Evolutionary conservation across 2,888 invertebrate genomes (phyloP).

Genomic region (Pyrrhosoma nymphula): DNA sequence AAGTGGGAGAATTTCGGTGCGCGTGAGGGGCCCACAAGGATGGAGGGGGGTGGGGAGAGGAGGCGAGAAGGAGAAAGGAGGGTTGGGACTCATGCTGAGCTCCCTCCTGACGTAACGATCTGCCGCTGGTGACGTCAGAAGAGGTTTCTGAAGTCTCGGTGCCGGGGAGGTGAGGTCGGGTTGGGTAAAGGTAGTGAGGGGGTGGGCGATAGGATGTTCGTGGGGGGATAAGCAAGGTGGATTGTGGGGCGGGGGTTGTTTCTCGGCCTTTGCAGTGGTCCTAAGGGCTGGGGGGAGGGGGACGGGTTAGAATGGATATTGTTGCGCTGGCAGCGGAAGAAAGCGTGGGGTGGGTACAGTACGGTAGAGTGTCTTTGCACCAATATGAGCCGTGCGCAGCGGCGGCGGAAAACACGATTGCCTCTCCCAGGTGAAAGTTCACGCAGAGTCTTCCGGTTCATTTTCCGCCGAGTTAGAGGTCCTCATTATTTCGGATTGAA

Average conservation of each 20-base stretch:
- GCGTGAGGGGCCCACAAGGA: not conserved
- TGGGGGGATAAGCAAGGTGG: not conserved
- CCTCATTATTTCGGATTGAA: not conserved
- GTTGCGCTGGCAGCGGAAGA: not conserved
- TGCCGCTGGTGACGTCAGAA: conserved; percentile 62
- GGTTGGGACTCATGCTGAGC: not conserved
- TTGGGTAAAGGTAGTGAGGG: not conserved
- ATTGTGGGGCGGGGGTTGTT: not conserved
- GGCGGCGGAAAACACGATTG: not conserved
- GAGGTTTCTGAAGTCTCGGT: conserved; percentile 47
- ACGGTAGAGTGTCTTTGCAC: not conserved
- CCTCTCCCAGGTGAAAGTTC: not conserved
- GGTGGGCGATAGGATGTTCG: not conserved
- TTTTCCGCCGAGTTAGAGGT: not conserved
- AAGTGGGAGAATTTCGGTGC: not conserved
- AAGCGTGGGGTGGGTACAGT: not conserved
- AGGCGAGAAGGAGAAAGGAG: not conserved
- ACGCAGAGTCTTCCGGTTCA: not conserved
- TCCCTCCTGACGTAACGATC: conserved; percentile 53
- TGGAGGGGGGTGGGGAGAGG: not conserved
- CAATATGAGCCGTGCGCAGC: not conserved
- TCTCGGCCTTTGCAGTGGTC: not conserved
- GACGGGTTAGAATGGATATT: not conserved
- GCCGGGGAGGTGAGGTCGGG: not conserved
- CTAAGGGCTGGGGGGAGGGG: not conserved